These are phyloP conservation scores for Pitangus sulphuratus DNA, from an alignment of 2,797 vertebrate species.

Conservation along the genomic window DNA sequence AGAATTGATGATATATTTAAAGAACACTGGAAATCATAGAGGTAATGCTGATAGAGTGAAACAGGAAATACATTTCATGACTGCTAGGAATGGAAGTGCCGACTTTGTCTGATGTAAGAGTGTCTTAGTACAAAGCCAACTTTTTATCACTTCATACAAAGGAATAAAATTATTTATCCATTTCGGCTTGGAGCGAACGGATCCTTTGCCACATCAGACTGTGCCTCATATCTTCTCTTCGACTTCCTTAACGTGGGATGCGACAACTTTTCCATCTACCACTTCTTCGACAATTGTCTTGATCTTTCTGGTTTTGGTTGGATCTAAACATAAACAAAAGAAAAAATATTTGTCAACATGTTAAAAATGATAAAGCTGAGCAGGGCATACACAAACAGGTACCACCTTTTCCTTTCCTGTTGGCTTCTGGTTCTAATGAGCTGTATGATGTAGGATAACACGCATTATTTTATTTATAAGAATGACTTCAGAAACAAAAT, in stretches of 20 bases:
- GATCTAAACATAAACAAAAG: constrained; percentile 58
- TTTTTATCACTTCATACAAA: background rate
- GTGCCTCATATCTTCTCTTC: constrained; percentile 74
- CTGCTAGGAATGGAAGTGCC: background rate
- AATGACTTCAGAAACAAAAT: background rate
- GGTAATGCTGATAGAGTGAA: background rate
- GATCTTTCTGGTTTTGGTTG: constrained; percentile 79
- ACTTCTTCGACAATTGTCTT: constrained; percentile 87
- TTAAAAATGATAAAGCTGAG: background rate
- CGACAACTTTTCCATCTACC: constrained; percentile 85
- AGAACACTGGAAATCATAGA: background rate
- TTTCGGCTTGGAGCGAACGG: background rate
- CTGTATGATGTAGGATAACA: background rate
- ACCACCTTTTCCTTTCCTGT: background rate
- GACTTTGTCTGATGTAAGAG: background rate
- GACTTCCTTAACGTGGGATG: constrained; percentile 75
- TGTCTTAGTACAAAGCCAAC: background rate
- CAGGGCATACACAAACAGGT: background rate
- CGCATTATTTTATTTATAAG: background rate
- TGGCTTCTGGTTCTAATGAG: background rate
- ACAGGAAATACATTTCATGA: background rate
- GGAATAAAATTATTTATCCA: background rate
- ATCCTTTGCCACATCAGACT: background rate
- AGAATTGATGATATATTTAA: background rate
- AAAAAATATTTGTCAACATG: background rate